Conservation (phyloP, 2,797 vertebrate species). For the Orestias chungarensis region DNA sequence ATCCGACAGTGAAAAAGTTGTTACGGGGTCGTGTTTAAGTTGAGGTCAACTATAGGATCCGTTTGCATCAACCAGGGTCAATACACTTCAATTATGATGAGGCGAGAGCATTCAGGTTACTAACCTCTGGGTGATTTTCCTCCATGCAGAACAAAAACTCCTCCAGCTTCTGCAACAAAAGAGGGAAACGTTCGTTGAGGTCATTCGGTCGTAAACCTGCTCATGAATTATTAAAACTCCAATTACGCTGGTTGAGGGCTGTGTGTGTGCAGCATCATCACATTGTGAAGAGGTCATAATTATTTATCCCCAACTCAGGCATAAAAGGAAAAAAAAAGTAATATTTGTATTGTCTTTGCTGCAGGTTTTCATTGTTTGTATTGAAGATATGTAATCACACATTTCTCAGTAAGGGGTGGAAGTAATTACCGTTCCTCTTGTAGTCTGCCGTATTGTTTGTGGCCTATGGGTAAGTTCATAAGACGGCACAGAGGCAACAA, state of each 20-base stretch:
- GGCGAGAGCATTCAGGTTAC: conserved; percentile 29
- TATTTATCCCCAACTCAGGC: conserved; percentile 72
- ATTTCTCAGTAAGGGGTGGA: conserved; percentile 51
- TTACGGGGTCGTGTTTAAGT: conserved; percentile 56
- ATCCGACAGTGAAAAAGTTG: conserved; percentile 31
- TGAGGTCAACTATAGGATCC: conserved; percentile 55
- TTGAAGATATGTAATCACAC: conserved; percentile 59
- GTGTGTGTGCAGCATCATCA: conserved; percentile 61
- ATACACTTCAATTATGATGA: conserved; percentile 41
- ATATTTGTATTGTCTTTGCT: conserved; percentile 64
- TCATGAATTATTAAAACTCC: conserved; percentile 77
- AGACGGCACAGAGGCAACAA: conserved; percentile 48
- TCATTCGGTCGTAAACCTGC: conserved; percentile 60
- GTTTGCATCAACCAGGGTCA: conserved; percentile 20
- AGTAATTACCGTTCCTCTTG: conserved; percentile 68
- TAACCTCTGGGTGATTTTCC: conserved; percentile 80
- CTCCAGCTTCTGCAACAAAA: conserved; percentile 82
- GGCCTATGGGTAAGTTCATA: conserved; percentile 51
- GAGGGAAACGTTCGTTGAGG: conserved; percentile 59
- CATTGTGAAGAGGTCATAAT: conserved; percentile 68
- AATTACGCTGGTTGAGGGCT: conserved; percentile 65
- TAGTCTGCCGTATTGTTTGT: conserved; percentile 54
- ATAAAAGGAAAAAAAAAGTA: conserved; percentile 44
- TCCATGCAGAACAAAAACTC: conserved; percentile 83
- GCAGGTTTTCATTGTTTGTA: conserved; percentile 61